Percentiles rank a stretch among this genome's conserved stretches.
Evolutionary conservation across 2,888 invertebrate genomes (phyloP).

Genomic region (Fragum whitleyi): DNA sequence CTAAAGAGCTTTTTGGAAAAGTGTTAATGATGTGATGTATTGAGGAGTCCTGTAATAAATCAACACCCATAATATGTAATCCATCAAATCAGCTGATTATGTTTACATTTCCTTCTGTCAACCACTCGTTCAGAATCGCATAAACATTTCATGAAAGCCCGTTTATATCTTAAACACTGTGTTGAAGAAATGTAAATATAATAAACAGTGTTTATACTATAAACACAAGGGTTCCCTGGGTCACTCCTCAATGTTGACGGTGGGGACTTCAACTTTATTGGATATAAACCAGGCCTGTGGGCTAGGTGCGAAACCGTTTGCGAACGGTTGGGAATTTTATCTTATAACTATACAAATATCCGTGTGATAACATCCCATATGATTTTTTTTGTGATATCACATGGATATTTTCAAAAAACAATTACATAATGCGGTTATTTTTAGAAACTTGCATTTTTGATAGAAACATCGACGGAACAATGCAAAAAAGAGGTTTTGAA

Average conservation of each 20-base stretch:
- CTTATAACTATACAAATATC: too few relatives aligned
- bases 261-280: constrained; percentile 51
- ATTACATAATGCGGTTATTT: too few relatives aligned
- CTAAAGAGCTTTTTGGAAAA: not conserved
- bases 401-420: too few relatives aligned
- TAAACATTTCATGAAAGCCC: constrained; percentile 60
- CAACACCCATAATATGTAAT: constrained; percentile 13
- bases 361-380: too few relatives aligned
- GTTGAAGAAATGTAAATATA: constrained; percentile 64
- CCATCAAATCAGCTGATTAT: constrained; percentile 38
- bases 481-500: too few relatives aligned
- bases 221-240: constrained; percentile 46
- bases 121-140: constrained; percentile 48
- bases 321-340: too few relatives aligned
- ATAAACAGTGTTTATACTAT: constrained; percentile 46
- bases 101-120: constrained; percentile 56
- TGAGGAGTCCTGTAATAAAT: constrained; percentile 8
- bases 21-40: constrained; percentile 11
- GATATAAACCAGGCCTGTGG: constrained; percentile 23
- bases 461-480: too few relatives aligned
- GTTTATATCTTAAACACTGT: constrained; percentile 59
- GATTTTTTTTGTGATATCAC: too few relatives aligned
- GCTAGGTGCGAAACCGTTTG: too few relatives aligned
- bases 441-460: too few relatives aligned
- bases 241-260: constrained; percentile 55